phyloP scores from a whole-genome alignment of 1,140 invertebrate genomes.

The Diachasmimorpha longicaudata region DNA sequence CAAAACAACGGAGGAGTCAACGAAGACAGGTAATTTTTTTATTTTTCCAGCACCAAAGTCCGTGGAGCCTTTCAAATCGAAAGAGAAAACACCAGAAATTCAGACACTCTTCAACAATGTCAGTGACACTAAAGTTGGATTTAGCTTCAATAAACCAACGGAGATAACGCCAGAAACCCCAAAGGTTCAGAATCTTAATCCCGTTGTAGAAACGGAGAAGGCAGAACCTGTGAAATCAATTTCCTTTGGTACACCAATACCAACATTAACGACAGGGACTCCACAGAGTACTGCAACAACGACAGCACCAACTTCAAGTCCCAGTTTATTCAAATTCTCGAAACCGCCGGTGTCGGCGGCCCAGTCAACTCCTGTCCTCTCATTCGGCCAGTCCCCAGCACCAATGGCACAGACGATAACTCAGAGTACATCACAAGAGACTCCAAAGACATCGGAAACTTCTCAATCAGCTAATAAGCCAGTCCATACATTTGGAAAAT shows the following conservation, averaged over 20 bases:
- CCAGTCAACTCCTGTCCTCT: conserved; percentile 18
- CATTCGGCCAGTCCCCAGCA: conserved; percentile 19
- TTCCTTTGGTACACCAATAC: background rate
- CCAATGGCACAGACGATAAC: conserved; percentile 14
- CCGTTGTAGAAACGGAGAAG: background rate
- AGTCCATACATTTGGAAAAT: conserved; percentile 19
- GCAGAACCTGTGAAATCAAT: background rate
- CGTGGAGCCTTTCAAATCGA: background rate
- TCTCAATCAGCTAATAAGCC: background rate
- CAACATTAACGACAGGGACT: background rate
- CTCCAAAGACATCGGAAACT: background rate
- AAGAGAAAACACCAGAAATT: background rate
- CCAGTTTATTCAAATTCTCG: conserved; percentile 35
- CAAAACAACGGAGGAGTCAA: conserved; percentile 30
- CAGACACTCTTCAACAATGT: background rate
- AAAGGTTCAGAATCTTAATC: background rate
- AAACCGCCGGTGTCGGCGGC: conserved; percentile 31
- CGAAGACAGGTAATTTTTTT: conserved; percentile 20
- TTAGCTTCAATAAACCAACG: background rate
- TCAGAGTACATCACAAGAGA: conserved; percentile 3
- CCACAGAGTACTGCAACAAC: background rate
- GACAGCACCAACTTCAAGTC: conserved; percentile 13
- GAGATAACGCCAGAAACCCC: background rate
- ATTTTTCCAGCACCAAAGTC: conserved; percentile 20
- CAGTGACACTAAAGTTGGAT: background rate